These are phyloP conservation scores for Plectus sambesii DNA, from an alignment of 1,140 invertebrate species.

Conservation along the genomic window DNA sequence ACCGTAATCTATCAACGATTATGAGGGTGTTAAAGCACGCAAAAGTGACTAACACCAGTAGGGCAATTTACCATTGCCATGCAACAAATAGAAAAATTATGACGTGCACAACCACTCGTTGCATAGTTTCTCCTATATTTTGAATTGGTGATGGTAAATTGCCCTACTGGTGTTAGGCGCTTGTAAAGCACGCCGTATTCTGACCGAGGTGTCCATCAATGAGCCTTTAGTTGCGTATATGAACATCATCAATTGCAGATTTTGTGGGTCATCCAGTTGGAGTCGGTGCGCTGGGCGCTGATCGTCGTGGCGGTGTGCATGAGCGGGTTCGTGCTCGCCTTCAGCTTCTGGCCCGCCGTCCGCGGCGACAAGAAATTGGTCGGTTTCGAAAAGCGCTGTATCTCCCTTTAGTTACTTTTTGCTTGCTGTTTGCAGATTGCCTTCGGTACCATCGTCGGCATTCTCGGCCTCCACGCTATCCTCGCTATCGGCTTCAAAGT, in stretches of 20 bases:
- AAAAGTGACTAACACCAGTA: too few species aligned
- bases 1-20: too few species aligned
- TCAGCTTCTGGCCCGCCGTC: slow-evolving; percentile 66
- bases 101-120: too few species aligned
- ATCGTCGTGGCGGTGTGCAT: slow-evolving; percentile 65
- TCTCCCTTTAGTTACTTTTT: too few species aligned
- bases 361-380: slow-evolving; percentile 51
- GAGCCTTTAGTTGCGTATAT: slow-evolving; percentile 15
- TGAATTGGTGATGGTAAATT: too few species aligned
- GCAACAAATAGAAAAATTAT: too few species aligned
- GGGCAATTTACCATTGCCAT: too few species aligned
- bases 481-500: slow-evolving; percentile 27
- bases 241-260: slow-evolving; percentile 49
- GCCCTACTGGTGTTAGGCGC: too few species aligned
- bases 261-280: slow-evolving; percentile 71
- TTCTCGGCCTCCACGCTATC: slow-evolving; percentile 21
- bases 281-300: slow-evolving; percentile 72
- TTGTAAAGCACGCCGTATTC: too few species aligned
- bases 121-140: too few species aligned
- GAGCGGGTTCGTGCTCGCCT: slow-evolving; percentile 70
- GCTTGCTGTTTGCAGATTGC: slow-evolving; percentile 18
- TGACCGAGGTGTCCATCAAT: slow-evolving; percentile 9
- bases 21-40: too few species aligned
- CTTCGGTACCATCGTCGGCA: slow-evolving; percentile 23
- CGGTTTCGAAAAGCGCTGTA: too few species aligned